phyloP scores from a whole-genome alignment of 2,888 invertebrate genomes.

The Cephus rjabovi region DNA sequence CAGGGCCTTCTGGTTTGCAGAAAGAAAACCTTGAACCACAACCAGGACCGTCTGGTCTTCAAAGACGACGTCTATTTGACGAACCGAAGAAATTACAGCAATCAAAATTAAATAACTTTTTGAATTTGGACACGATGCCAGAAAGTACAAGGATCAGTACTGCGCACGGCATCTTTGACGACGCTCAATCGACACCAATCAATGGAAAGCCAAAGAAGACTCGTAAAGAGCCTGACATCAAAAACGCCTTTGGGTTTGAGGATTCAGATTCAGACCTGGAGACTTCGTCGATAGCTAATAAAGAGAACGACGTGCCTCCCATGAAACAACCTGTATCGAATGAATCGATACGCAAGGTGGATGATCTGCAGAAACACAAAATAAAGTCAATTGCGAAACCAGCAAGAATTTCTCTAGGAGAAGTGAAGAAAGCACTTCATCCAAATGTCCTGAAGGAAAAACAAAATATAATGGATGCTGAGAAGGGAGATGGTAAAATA shows the following conservation, averaged over 20 bases:
- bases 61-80: constrained; percentile 8
- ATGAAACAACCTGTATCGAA: not conserved
- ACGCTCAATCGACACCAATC: not conserved
- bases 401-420: not conserved
- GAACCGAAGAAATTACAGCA: constrained; percentile 39
- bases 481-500: not conserved
- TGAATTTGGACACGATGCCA: constrained; percentile 51
- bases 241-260: constrained; percentile 2
- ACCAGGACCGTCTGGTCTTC: constrained; percentile 42
- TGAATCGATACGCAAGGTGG: not conserved
- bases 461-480: not conserved
- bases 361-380: not conserved
- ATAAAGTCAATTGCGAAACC: not conserved
- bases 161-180: not conserved
- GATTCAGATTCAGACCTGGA: not conserved
- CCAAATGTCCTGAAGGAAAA: not conserved
- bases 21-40: constrained; percentile 20
- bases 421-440: not conserved
- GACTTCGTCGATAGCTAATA: not conserved
- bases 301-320: not conserved
- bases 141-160: constrained; percentile 25
- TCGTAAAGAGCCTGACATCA: not conserved
- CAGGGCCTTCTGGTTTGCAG: not conserved
- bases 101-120: constrained; percentile 51
- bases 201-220: not conserved